Evolutionary conservation across 1,140 invertebrate species (phyloP).

Genomic region (Glomeris maerens): DNA sequence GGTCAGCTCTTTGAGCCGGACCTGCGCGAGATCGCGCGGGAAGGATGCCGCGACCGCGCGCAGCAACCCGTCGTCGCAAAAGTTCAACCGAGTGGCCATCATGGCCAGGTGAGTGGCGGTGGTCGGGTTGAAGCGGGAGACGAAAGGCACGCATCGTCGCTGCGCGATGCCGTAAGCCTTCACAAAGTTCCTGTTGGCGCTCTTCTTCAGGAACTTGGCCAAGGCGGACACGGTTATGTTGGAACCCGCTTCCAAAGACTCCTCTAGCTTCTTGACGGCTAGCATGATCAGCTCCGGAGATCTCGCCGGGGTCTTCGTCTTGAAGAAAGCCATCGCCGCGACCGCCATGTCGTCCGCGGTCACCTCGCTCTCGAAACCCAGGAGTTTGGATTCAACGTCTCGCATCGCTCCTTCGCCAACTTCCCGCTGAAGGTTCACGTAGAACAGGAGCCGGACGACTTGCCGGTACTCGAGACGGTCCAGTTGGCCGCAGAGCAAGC

Average conservation of each 20-base stretch:
- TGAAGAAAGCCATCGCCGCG: not conserved
- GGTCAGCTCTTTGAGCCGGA: not conserved
- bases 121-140: not conserved
- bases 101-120: not conserved
- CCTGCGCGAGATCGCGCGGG: not conserved
- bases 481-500: not conserved
- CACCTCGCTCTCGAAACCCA: not conserved
- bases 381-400: not conserved
- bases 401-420: not conserved
- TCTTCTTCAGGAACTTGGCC: not conserved
- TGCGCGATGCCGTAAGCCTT: not conserved
- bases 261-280: not conserved
- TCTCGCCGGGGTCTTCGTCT: not conserved
- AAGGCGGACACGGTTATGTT: not conserved
- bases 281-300: not conserved
- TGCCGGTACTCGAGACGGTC: not conserved
- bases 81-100: not conserved
- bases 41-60: not conserved
- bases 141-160: not conserved
- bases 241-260: not conserved
- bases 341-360: not conserved
- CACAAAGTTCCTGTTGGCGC: not conserved
- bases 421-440: not conserved
- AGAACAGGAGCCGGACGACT: not conserved
- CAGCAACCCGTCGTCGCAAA: not conserved